These are phyloP conservation scores for Chironomus striatipennis DNA, from an alignment of 1,140 invertebrate genomes.

Conservation along the genomic window DNA sequence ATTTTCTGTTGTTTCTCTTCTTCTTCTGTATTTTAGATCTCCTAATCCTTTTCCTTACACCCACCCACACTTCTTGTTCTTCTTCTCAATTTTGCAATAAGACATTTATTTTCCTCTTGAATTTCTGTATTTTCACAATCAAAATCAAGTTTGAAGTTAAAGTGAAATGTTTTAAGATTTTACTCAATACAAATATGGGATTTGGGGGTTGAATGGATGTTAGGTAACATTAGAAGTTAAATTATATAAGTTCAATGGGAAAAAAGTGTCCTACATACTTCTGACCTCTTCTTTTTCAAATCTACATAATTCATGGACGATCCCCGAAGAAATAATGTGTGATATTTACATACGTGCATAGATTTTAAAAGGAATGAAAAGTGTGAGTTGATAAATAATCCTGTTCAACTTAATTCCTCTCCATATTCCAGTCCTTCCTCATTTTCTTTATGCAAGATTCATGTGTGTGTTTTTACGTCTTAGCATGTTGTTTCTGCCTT, in stretches of 20 bases:
- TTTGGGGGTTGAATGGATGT: no score
- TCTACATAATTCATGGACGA: no score
- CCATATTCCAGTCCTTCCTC: neutral
- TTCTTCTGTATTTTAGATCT: neutral
- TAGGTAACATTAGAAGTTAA: no score
- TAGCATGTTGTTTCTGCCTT: conserved; percentile 19
- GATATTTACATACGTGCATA: neutral
- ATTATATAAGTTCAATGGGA: no score
- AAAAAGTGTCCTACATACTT: no score
- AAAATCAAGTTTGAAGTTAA: neutral
- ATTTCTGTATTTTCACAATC: no score
- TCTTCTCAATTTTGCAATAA: neutral
- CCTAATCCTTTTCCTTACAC: conserved; percentile 2
- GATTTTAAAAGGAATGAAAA: neutral
- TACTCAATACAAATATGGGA: no score
- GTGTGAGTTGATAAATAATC: neutral
- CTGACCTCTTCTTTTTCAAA: no score
- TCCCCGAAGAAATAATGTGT: neutral
- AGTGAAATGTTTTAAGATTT: neutral
- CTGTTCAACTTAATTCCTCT: neutral
- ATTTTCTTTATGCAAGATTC: conserved; percentile 15
- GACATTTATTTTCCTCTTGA: neutral
- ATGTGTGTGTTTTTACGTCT: conserved; percentile 16
- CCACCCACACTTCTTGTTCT: neutral
- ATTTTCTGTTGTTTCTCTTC: neutral